Percentiles rank a stretch among this genome's conserved stretches.
Evolutionary conservation across 2,888 invertebrate genomes (phyloP).

Genomic region (Venustoraphidia nigricollis): DNA sequence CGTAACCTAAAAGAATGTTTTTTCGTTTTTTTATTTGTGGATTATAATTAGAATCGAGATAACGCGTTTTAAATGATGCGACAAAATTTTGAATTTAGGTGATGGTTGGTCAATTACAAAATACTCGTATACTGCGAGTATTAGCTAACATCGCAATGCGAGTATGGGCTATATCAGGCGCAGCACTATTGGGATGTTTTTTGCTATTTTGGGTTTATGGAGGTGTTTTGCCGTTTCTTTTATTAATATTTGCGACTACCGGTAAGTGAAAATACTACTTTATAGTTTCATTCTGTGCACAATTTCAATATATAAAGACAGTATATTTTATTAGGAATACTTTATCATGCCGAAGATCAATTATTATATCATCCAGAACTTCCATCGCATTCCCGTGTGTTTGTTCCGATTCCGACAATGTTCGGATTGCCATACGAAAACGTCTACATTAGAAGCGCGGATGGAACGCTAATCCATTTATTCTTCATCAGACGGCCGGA

Average conservation of each 20-base stretch:
- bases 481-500: conserved; percentile 65
- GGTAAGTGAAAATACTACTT: conserved; percentile 34
- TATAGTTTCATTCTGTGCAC: neutral
- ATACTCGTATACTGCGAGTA: conserved; percentile 27
- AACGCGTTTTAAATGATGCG: too few species aligned
- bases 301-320: neutral
- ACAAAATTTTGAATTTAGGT: conserved; percentile 5
- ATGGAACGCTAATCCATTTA: conserved; percentile 65
- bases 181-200: conserved; percentile 57
- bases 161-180: conserved; percentile 64
- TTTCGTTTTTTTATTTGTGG: too few species aligned
- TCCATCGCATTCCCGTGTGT: conserved; percentile 75
- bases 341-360: conserved; percentile 76
- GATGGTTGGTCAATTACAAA: conserved; percentile 26
- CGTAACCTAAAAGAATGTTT: too few species aligned
- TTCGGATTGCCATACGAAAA: conserved; percentile 80
- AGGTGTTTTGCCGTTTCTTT: conserved; percentile 50
- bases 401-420: conserved; percentile 74
- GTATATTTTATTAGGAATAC: conserved; percentile 41
- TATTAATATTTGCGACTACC: conserved; percentile 52
- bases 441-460: conserved; percentile 54
- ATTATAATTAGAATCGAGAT: too few species aligned
- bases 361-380: conserved; percentile 81
- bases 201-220: conserved; percentile 75
- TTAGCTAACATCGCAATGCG: conserved; percentile 42